These are phyloP conservation scores for Rhopilema esculentum DNA, from an alignment of 30 jellyfish, hydroid and myxozoan genomes.

Conservation along the genomic window DNA sequence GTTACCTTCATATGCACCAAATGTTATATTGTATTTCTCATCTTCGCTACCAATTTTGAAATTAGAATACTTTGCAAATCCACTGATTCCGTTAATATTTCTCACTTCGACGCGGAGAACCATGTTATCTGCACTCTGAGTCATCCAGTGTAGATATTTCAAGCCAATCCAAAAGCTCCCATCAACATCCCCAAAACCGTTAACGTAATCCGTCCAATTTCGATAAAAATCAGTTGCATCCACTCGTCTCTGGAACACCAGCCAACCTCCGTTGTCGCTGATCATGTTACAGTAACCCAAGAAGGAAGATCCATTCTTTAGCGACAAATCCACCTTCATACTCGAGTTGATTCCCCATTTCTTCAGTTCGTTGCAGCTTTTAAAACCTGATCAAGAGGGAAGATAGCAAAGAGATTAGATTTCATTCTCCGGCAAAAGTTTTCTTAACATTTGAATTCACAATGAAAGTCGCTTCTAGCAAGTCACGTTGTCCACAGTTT, in stretches of 20 bases:
- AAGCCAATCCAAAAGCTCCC: conserved; percentile 77
- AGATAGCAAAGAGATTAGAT: no score
- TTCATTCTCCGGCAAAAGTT: no score
- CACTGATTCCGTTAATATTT: conserved; percentile 27
- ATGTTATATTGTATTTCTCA: conserved; percentile 28
- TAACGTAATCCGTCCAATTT: conserved; percentile 52
- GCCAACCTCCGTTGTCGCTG: conserved; percentile 69
- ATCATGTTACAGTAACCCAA: conserved; percentile 64
- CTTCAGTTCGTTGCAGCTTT: conserved; percentile 45
- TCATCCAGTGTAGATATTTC: conserved; percentile 46
- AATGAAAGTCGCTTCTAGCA: neutral
- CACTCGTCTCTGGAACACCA: conserved; percentile 47
- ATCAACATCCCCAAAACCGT: conserved; percentile 54
- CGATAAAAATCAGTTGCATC: conserved; percentile 52
- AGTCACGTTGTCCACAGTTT: no score
- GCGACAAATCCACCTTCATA: conserved; percentile 38
- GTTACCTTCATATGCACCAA: conserved; percentile 30
- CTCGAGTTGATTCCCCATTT: conserved; percentile 36
- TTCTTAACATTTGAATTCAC: neutral
- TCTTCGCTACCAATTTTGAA: conserved; percentile 37
- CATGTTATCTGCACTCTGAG: neutral
- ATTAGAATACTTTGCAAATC: conserved; percentile 56
- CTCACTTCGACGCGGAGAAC: conserved; percentile 35
- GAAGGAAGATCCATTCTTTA: conserved; percentile 61
- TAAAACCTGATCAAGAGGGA: conserved; percentile 20